Conservation (phyloP, 2,888 invertebrate species). For the Drosophila cracens region DNA sequence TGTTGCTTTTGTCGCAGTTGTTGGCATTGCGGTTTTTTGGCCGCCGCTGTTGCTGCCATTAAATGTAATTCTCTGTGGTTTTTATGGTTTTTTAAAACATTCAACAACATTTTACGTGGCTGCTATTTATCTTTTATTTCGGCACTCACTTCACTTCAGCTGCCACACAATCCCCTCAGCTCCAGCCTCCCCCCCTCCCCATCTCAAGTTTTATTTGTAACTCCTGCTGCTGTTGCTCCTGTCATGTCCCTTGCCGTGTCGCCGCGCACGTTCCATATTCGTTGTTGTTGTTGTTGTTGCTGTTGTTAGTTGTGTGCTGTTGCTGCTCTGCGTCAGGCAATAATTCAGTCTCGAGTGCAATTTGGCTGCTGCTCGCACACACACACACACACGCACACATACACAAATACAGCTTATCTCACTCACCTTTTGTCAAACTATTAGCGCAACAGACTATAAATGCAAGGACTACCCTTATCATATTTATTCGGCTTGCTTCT, state of each 20-base stretch:
- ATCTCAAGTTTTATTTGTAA: not conserved
- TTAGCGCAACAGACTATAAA: conserved; percentile 28
- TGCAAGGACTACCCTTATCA: not conserved
- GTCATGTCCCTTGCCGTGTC: conserved; percentile 49
- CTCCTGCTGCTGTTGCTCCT: conserved; percentile 7
- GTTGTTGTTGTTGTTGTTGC: conserved; percentile 24
- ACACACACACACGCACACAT: conserved; percentile 27
- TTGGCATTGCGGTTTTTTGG: conserved; percentile 65
- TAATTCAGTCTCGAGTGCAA: conserved; percentile 81
- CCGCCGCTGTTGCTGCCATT: conserved; percentile 64
- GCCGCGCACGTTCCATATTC: conserved; percentile 52
- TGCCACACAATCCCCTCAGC: conserved; percentile 3
- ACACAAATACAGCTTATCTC: conserved; percentile 43
- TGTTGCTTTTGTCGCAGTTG: conserved; percentile 57
- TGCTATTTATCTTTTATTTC: conserved; percentile 81
- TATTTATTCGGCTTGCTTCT: not conserved
- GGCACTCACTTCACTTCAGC: conserved; percentile 52
- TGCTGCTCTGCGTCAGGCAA: conserved; percentile 67
- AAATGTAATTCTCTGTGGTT: conserved; percentile 81
- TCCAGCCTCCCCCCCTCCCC: not conserved
- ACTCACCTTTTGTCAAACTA: conserved; percentile 68
- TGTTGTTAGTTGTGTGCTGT: conserved; percentile 40
- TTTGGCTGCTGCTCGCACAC: conserved; percentile 56
- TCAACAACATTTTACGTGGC: conserved; percentile 81
- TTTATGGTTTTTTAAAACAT: conserved; percentile 81